Evolutionary conservation across 2,113 vertebrate genomes (phyloP).

Genomic region (Athene cunicularia): DNA sequence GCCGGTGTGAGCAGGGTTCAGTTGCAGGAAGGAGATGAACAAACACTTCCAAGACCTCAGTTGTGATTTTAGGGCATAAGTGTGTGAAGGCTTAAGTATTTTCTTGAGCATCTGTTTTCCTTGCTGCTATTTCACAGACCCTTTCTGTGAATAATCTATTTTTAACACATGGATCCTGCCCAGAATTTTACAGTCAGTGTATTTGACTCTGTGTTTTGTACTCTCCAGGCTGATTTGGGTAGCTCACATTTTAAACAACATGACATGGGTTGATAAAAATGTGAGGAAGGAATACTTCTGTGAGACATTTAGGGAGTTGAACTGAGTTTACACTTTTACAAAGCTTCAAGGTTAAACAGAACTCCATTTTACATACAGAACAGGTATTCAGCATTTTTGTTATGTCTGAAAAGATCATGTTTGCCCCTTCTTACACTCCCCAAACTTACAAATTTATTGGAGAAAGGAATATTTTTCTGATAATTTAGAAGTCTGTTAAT

Average conservation of each 20-base stretch:
- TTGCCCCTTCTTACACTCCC: not conserved
- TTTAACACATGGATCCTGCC: not conserved
- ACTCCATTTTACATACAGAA: not conserved
- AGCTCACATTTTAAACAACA: not conserved
- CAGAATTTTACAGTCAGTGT: not conserved
- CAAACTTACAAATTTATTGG: not conserved
- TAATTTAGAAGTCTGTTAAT: conserved; percentile 26
- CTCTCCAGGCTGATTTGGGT: not conserved
- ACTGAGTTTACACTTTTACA: not conserved
- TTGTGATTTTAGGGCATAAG: not conserved
- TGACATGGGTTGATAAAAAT: not conserved
- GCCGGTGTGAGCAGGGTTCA: not conserved
- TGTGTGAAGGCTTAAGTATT: not conserved
- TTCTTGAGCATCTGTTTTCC: not conserved
- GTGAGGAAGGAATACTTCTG: not conserved
- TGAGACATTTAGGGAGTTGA: not conserved
- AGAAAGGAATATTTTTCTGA: not conserved
- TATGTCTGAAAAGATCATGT: not conserved
- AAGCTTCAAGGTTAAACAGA: not conserved
- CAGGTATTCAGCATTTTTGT: not conserved
- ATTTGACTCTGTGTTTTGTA: not conserved
- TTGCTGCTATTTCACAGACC: not conserved
- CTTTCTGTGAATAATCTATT: not conserved
- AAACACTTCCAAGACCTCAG: not conserved
- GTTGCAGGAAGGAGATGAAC: not conserved